Evolutionary conservation across 2,797 vertebrate genomes (phyloP).

Genomic region (Micrastur ruficollis): DNA sequence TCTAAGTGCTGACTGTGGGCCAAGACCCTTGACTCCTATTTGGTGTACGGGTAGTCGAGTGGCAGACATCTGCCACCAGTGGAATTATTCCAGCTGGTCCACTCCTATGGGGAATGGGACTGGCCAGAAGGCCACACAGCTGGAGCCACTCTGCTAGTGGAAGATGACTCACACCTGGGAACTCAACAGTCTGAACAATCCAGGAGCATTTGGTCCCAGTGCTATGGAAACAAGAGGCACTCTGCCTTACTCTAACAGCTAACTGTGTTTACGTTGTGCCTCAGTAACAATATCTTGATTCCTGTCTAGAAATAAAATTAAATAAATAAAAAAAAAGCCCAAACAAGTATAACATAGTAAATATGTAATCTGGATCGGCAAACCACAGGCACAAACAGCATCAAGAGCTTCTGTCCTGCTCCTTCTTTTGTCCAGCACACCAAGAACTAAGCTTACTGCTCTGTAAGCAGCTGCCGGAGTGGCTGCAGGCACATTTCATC

Average conservation of each 20-base stretch:
- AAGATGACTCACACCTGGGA: background rate
- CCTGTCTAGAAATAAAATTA: background rate
- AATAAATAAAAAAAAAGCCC: background rate
- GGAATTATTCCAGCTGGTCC: background rate
- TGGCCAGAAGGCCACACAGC: background rate
- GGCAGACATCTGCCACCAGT: background rate
- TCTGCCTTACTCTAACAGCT: background rate
- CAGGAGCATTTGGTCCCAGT: background rate
- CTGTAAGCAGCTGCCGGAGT: background rate
- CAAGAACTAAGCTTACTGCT: background rate
- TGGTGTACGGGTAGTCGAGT: background rate
- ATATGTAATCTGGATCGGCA: background rate
- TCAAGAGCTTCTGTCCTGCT: background rate
- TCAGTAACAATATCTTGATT: background rate
- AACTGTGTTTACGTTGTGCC: background rate
- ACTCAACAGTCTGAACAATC: rapidly evolving
- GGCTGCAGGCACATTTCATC: background rate
- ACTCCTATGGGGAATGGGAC: background rate
- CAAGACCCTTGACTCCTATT: background rate
- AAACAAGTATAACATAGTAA: background rate
- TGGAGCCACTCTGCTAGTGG: background rate
- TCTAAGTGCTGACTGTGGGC: background rate
- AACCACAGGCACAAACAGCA: background rate
- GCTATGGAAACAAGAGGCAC: background rate
- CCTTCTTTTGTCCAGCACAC: background rate